Conservation (phyloP, 1,140 invertebrate species). For the Papilio machaon region DNA sequence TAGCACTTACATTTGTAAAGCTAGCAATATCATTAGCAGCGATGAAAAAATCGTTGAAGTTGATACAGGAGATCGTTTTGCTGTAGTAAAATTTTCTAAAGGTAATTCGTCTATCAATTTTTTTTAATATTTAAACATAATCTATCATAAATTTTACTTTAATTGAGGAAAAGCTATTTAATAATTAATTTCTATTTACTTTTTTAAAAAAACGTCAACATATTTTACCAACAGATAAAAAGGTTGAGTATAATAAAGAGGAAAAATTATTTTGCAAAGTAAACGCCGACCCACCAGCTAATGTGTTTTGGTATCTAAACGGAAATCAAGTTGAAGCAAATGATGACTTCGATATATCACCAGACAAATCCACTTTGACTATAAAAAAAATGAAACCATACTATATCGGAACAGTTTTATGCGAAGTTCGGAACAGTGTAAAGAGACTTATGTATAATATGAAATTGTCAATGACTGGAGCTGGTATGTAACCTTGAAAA, state of each 20-base stretch:
- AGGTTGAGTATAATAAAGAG: conserved; percentile 40
- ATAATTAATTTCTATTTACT: background rate
- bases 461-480: conserved; percentile 41
- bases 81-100: conserved; percentile 41
- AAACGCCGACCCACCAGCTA: conserved; percentile 43
- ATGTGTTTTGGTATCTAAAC: conserved; percentile 43
- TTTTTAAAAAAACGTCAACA: background rate
- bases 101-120: conserved; percentile 24
- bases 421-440: conserved; percentile 42
- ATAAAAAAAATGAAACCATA: conserved; percentile 43
- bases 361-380: conserved; percentile 38
- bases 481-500: conserved; percentile 40
- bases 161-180: background rate
- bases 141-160: too few species aligned
- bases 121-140: background rate
- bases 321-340: conserved; percentile 24
- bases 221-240: conserved; percentile 39
- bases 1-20: conserved; percentile 45
- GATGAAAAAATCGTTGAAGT: conserved; percentile 36
- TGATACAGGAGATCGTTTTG: conserved; percentile 38
- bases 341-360: conserved; percentile 33
- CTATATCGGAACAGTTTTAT: conserved; percentile 35
- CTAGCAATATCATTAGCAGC: conserved; percentile 32
- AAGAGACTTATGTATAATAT: conserved; percentile 30
- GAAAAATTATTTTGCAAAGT: conserved; percentile 44